Base-by-base conservation (phyloP, 2,888 invertebrate species). In the Cataglyphis albicans region DNA sequence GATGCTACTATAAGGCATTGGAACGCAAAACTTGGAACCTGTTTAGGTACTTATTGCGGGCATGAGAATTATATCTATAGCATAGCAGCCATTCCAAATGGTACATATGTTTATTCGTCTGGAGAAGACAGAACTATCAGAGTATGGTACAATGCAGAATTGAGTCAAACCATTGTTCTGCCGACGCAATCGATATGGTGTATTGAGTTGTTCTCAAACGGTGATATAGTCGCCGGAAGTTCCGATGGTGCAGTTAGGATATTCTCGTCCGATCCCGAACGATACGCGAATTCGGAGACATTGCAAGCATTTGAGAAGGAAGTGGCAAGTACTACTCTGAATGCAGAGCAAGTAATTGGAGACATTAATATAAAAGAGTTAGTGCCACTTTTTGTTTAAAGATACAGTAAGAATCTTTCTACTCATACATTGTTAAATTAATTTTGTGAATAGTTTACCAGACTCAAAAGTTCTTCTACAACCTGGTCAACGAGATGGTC, bases 101-200 rank as follows among this genome's bases (percentile, higher is more conserved):
- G 96, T 29, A 95, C 95, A 68, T 96, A 96, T 67, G 97, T 98
- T 92, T 97, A 97, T 0, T 97, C 98, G 0, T 96, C 97, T 81
- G 97, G 98, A n/a, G 99, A 99, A 95, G 99, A 99, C 93, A 96
- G 97, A 84, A 97, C 97, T 5, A 95, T 99, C 15, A 95, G 97
- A 74, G 96, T 98, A 92, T 99, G 99, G 99, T 95, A 95, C 88
- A 95, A 96, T 41, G 96, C 96, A 0, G 95, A 96, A 88, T 96
- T 96, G 87, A 95, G 95, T 1, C 96, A 97, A 89, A 97, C 97
- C 6, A 95, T 99, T 35, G 94, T 95, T 1, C 95, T 98, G 74
- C 99, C 99, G 0, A 97, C 98, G 0, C 97, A 98, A 86, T 98
- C 98, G 0, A 97, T 99, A 0, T 99, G 99, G 99, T 95, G 96